Percentiles rank a stretch among this genome's conserved stretches.
These are phyloP conservation scores for Balaeniceps rex DNA, from an alignment of 2,113 vertebrate genomes.

Conservation along the genomic window DNA sequence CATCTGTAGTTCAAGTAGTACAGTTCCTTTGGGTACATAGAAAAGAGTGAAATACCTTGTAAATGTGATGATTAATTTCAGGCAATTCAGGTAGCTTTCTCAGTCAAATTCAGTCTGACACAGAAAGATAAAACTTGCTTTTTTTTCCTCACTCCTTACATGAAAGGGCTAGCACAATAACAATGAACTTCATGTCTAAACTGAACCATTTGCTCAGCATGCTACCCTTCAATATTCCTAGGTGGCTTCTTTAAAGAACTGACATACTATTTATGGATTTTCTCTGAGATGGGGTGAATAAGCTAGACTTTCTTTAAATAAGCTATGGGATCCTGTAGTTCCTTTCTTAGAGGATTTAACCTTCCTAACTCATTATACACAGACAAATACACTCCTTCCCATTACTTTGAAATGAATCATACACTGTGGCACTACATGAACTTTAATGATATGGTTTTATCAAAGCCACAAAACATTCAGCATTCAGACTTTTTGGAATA, in stretches of 20 bases:
- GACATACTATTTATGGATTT: slow-evolving; percentile 14
- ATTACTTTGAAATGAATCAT: background rate
- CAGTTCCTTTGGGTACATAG: background rate
- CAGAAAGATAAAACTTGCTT: background rate
- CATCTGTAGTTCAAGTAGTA: background rate
- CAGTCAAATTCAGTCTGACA: background rate
- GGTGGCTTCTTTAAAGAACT: slow-evolving; percentile 16
- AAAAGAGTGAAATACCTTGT: background rate
- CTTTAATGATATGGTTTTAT: background rate
- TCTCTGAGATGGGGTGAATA: background rate
- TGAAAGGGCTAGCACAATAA: background rate
- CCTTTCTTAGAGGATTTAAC: slow-evolving; percentile 28
- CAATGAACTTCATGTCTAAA: slow-evolving; percentile 6
- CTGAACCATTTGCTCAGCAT: slow-evolving; percentile 6
- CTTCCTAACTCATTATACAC: background rate
- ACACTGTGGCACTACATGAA: background rate
- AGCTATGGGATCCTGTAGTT: background rate
- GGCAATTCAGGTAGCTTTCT: background rate
- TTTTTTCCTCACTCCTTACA: background rate
- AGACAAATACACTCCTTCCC: background rate
- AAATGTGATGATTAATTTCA: slow-evolving; percentile 8
- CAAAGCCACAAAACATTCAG: background rate
- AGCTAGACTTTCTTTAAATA: slow-evolving; percentile 10
- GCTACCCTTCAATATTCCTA: background rate
- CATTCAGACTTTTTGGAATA: background rate